These are phyloP conservation scores for Acanthococcus lagerstroemiae DNA, from an alignment of 2,888 invertebrate species.

Conservation along the genomic window DNA sequence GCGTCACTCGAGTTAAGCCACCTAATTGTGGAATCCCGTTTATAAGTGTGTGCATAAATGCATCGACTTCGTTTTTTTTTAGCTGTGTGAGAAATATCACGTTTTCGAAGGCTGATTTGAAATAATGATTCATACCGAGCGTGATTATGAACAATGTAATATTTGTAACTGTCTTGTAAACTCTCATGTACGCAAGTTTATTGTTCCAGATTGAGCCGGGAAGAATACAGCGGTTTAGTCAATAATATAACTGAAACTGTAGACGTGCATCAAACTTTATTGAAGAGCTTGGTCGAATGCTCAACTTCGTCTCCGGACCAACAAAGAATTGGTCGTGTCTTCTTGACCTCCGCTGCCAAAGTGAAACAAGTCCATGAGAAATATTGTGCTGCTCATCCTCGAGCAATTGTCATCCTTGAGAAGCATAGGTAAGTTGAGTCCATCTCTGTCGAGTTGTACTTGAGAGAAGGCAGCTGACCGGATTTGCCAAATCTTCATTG, in stretches of 20 bases:
- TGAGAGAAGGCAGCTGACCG: not conserved
- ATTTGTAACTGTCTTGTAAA: too few relatives aligned
- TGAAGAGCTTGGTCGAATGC: slow-evolving; percentile 68
- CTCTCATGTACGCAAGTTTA: not conserved
- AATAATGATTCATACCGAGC: too few relatives aligned
- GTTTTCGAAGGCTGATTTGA: too few relatives aligned
- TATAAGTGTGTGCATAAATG: too few relatives aligned
- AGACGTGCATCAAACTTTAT: slow-evolving; percentile 70
- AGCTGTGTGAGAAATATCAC: too few relatives aligned
- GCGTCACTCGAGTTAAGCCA: too few relatives aligned
- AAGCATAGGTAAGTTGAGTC: slow-evolving; percentile 79
- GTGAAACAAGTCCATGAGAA: slow-evolving; percentile 73
- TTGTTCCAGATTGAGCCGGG: slow-evolving; percentile 59
- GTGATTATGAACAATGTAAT: too few relatives aligned
- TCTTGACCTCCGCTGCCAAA: slow-evolving; percentile 71
- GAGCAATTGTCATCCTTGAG: slow-evolving; percentile 85
- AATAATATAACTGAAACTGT: slow-evolving; percentile 83
- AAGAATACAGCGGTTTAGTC: slow-evolving; percentile 77
- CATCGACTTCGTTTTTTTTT: too few relatives aligned
- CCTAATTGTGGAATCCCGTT: too few relatives aligned
- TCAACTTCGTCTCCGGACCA: slow-evolving; percentile 58
- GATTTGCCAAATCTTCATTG: not conserved
- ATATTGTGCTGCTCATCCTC: slow-evolving; percentile 90
- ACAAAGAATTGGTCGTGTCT: slow-evolving; percentile 82
- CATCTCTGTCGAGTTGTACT: not conserved